Base-by-base conservation (phyloP, 2,113 vertebrate species). In the Capreolus pygargus region DNA sequence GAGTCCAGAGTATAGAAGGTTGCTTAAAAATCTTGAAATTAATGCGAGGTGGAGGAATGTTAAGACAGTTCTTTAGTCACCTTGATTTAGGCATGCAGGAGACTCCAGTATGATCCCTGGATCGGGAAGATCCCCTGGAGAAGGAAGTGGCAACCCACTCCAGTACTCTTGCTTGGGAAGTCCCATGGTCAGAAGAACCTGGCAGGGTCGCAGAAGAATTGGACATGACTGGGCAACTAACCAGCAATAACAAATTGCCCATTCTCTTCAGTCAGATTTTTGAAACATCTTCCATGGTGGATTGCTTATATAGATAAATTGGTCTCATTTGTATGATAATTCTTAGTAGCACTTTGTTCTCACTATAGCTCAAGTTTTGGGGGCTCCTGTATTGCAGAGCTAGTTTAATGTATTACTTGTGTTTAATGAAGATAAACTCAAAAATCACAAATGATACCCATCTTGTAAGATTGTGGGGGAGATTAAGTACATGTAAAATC, bases 381-480 rank as follows among this genome's bases (percentile, higher is more conserved):
- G 7, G 79, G 21, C 39, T 45, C 28, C 45, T 39, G 33, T 86
- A 6, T 89, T 97, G 8, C 43, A 95, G 84, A 50, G 81, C 39
- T 58, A 45, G 5, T 58, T 8, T 87, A 82, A 78, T 50, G 25
- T n/a, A 43, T 39, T 93, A n/a, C 47, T 76, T 92, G 39, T 85
- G 67, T 58, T 95, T 92, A 76, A 54, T 92, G 74, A 92, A 97
- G 79, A 83, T 74, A 67, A 81, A 84, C 33, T 81, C 21, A 86
- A 47, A 45, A 86, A 50, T 93, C 81, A 86, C 14, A 84, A 28
- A 58, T 85, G 54, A 28, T 28, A 64, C 23, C 47, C 21, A 60
- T 90, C 58, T 76, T 45, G 1, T 15, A 61, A 14, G n/a, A 36
- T 76, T 36, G 25, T n/a, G 17, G 9, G 90, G 23, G 87, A 58